Evolutionary conservation across 2,113 vertebrate species (phyloP).

Genomic region (Nicator chloris): DNA sequence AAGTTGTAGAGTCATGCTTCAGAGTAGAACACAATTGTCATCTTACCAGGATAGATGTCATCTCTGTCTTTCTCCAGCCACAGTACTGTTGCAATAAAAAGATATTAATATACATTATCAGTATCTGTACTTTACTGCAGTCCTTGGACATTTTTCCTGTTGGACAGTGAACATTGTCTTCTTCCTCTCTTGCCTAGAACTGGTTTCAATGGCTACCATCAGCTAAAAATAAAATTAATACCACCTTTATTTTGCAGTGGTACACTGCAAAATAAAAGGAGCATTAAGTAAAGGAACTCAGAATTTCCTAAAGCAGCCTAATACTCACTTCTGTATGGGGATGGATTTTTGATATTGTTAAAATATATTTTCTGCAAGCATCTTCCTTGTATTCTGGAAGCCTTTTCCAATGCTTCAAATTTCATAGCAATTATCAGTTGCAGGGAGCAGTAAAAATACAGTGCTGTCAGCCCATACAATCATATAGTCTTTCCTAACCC

Average conservation of each 20-base stretch:
- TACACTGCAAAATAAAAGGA: not conserved
- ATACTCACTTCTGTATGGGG: not conserved
- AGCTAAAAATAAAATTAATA: not conserved
- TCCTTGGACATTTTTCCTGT: not conserved
- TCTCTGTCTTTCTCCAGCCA: not conserved
- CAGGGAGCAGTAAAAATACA: not conserved
- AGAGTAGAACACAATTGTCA: not conserved
- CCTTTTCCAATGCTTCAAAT: slow-evolving; percentile 11
- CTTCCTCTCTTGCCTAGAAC: not conserved
- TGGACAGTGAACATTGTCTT: not conserved
- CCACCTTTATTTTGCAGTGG: not conserved
- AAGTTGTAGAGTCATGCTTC: not conserved
- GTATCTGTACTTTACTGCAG: not conserved
- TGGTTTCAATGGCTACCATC: not conserved
- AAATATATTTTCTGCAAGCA: not conserved
- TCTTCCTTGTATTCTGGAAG: not conserved
- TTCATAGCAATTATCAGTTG: slow-evolving; percentile 1
- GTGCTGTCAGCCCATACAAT: not conserved
- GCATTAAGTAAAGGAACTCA: not conserved
- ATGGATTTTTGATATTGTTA: not conserved
- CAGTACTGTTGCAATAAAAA: not conserved
- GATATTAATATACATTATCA: not conserved
- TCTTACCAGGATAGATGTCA: not conserved
- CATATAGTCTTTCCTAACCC: not conserved
- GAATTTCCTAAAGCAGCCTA: not conserved